Evolutionary conservation across 2,797 vertebrate genomes (phyloP).

Genomic region (Catharus ustulatus): DNA sequence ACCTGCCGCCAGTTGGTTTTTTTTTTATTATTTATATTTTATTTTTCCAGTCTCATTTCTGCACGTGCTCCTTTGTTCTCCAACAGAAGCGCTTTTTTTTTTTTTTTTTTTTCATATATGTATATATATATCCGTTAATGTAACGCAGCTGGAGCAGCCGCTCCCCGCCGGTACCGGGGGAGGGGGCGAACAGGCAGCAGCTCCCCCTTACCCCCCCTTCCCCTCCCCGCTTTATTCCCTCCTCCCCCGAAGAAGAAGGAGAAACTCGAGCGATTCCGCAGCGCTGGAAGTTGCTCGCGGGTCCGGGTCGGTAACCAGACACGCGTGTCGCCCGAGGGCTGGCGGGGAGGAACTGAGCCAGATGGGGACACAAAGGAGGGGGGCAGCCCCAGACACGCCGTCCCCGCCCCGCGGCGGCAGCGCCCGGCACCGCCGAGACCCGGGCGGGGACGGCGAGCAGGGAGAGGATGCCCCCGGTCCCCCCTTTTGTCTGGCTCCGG

Average conservation of each 20-base stretch:
- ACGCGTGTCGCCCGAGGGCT: conserved; percentile 74
- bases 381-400: conserved; percentile 72
- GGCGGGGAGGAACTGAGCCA: conserved; percentile 90
- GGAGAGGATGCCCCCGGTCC: neutral
- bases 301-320: conserved; percentile 70
- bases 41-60: conserved; percentile 53
- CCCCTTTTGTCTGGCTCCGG: conserved; percentile 3
- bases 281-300: conserved; percentile 32
- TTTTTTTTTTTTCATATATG: neutral
- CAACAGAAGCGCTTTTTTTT: conserved; percentile 72
- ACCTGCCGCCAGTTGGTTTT: neutral
- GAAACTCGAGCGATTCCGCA: neutral
- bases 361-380: conserved; percentile 93
- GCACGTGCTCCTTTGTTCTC: conserved; percentile 83
- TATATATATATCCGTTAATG: conserved; percentile 61
- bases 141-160: conserved; percentile 64
- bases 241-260: neutral
- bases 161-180: neutral
- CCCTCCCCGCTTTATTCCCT: neutral
- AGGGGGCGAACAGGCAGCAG: neutral
- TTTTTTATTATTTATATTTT: too few relatives aligned
- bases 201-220: neutral
- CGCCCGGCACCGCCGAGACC: neutral
- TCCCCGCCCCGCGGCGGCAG: conserved; percentile 35
- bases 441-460: neutral